These are phyloP conservation scores for Lypha dubia DNA, from an alignment of 2,888 invertebrate species.

Conservation along the genomic window DNA sequence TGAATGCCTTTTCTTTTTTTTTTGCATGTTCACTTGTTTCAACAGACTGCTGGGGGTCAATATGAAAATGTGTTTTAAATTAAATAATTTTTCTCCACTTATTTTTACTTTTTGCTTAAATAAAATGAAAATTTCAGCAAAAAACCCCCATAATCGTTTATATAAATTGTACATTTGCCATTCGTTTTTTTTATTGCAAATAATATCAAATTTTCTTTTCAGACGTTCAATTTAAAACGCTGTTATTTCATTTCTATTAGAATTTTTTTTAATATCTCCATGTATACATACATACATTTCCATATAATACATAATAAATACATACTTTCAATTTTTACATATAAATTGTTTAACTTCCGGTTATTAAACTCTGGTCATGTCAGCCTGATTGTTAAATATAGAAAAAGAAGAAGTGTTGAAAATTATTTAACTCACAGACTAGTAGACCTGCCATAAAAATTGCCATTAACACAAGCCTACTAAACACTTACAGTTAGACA, in stretches of 20 bases:
- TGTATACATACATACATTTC: not conserved
- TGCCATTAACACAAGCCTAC: constrained; percentile 22
- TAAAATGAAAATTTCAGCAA: constrained; percentile 19
- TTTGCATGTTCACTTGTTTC: constrained; percentile 11
- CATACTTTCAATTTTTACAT: not conserved
- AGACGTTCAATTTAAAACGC: constrained; percentile 8
- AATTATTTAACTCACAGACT: constrained; percentile 34
- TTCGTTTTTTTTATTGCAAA: not conserved
- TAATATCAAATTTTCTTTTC: constrained; percentile 11
- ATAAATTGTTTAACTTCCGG: constrained; percentile 57
- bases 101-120: constrained; percentile 7
- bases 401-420: constrained; percentile 51
- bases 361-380: constrained; percentile 47
- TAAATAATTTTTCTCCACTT: constrained; percentile 23
- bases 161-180: constrained; percentile 17
- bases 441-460: constrained; percentile 24
- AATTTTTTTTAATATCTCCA: not conserved
- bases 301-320: no score
- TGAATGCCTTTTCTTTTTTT: constrained; percentile 2
- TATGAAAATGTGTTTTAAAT: constrained; percentile 37
- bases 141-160: constrained; percentile 7
- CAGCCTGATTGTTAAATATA: constrained; percentile 18
- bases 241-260: constrained; percentile 26
- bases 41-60: constrained; percentile 23
- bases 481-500: constrained; percentile 38